Base-by-base conservation (phyloP, 2,113 vertebrate species). In the Oncorhynchus mykiss region DNA sequence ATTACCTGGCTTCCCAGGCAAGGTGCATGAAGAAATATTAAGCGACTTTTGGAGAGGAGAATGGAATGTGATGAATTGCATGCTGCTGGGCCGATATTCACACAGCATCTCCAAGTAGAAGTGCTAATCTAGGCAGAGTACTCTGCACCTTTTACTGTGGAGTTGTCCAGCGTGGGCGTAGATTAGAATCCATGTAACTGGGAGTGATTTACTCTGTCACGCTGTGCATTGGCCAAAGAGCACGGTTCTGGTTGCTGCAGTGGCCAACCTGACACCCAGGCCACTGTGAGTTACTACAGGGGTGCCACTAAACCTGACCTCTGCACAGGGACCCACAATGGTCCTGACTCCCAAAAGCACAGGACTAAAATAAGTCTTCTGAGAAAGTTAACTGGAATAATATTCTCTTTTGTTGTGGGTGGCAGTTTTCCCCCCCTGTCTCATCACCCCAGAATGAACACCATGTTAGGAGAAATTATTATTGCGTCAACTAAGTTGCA, bases 171-270 rank as follows among this genome's bases (percentile, higher is more conserved):
- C 66, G 45, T 62, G 29, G n/a, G 59, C 9, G 2, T 45, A 12
- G 39, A 45, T 45, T 45, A 34, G 22, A 39, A 59, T 20, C 27
- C 16, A 27, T 57, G 27, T 71, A 64, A 29, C 16, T 22, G 65
- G 25, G 51, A 70, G 34, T 83, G 78, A 86, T 88, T 86, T 90
- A 88, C 75, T 82, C 71, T 72, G 73, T 76, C 73, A 72, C 59
- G 72, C 75, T 75, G 73, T 1, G 70, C 49, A 77, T 24, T 71
- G 76, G 67, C 71, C 54, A 68, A 70, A 65, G 78, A 49, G 49
- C 68, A 34, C 12, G 31, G 73, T 66, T 80, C 77, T 71, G 45
- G 78, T 72, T 80, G 73, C 80, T 72, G 22, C 59, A 13, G 16
- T 25, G 45, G 14, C 48, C 80, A 89, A 87, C 80, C 72, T 73